phyloP scores from a whole-genome alignment of 2,113 vertebrate genomes.

The Pteruthius melanotis region DNA sequence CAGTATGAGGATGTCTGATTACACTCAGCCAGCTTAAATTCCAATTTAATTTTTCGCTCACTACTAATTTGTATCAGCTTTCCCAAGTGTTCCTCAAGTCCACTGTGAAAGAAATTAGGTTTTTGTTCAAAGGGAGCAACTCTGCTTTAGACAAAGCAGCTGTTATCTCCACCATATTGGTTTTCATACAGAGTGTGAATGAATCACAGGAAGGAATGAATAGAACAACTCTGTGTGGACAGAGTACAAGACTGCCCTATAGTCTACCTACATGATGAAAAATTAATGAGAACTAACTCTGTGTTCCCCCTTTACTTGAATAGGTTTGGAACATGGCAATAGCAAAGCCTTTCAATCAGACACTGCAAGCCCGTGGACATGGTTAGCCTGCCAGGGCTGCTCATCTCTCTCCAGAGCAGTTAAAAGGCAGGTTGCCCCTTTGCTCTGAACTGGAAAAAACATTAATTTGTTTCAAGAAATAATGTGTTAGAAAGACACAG shows the following conservation, averaged over 20 bases:
- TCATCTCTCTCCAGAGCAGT: background rate
- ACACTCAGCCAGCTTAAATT: background rate
- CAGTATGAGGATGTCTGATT: background rate
- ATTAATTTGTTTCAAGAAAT: background rate
- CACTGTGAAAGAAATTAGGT: background rate
- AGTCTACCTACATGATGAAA: background rate
- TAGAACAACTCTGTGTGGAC: background rate
- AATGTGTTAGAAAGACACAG: background rate
- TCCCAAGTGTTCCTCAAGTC: background rate
- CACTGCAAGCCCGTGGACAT: background rate
- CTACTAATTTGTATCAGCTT: slow-evolving; percentile 1
- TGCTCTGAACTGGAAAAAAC: background rate
- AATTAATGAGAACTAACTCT: background rate
- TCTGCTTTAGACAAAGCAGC: background rate
- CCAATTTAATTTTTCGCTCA: background rate
- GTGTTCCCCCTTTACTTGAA: background rate
- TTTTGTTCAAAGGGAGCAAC: background rate
- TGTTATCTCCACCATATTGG: background rate
- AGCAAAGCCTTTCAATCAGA: background rate
- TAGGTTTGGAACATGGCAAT: background rate
- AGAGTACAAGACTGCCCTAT: background rate
- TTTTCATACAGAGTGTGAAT: background rate
- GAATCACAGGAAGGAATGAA: background rate
- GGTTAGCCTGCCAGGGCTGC: background rate
- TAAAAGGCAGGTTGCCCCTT: background rate